Percentiles rank a stretch among this genome's conserved stretches.
Conservation (phyloP, 2,888 invertebrate species). For the Zygaena filipendulae region DNA sequence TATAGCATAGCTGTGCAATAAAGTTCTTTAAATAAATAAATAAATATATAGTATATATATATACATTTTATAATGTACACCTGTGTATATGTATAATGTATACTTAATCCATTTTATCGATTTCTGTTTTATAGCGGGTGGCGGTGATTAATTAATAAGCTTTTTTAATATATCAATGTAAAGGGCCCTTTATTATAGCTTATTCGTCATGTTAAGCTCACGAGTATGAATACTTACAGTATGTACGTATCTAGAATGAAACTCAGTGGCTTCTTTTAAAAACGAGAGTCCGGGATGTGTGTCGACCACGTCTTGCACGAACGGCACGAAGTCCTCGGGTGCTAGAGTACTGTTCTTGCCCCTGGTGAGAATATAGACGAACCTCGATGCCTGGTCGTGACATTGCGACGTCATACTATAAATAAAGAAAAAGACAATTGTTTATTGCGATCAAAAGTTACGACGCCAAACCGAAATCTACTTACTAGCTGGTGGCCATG, state of each 20-base stretch:
- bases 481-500: too few species aligned
- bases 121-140: too few species aligned
- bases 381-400: constrained; percentile 90
- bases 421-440: constrained; percentile 18
- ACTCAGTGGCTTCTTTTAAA: constrained; percentile 97
- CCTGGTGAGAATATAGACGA: constrained; percentile 85
- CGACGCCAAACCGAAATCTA: constrained; percentile 10
- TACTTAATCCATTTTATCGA: too few species aligned
- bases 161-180: too few species aligned
- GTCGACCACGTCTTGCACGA: constrained; percentile 98
- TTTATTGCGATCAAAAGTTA: constrained; percentile 9
- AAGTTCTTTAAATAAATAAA: too few species aligned
- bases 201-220: too few species aligned
- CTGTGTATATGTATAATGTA: too few species aligned
- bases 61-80: too few species aligned
- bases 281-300: constrained; percentile 98
- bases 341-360: constrained; percentile 75
- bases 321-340: constrained; percentile 92
- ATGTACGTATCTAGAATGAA: constrained; percentile 98
- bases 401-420: constrained; percentile 82
- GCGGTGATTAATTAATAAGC: too few species aligned
- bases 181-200: too few species aligned
- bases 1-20: too few species aligned
- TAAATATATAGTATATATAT: too few species aligned
- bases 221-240: constrained; percentile 82